Conservation (phyloP, 2,113 vertebrate genomes). For the Andinoacara biseriatus region DNA sequence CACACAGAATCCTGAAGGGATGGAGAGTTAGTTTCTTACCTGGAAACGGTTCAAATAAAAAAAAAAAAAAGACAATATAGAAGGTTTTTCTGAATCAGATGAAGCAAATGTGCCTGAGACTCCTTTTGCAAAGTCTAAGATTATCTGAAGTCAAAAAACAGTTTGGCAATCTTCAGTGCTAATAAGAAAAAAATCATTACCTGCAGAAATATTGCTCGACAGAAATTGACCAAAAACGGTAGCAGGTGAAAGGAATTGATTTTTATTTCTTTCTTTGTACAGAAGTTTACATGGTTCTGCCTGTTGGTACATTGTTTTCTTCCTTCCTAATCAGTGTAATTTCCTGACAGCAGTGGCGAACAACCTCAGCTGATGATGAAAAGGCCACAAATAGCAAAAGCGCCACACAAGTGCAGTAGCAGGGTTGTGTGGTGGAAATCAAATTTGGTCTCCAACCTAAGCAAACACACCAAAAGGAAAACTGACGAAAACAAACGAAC, state of each 20-base stretch:
- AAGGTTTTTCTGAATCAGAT: not conserved
- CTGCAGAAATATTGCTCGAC: not conserved
- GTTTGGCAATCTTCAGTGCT: not conserved
- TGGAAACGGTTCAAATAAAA: no score
- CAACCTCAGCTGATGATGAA: not conserved
- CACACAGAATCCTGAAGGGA: not conserved
- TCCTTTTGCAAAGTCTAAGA: not conserved
- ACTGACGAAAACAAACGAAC: not conserved
- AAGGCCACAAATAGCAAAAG: not conserved
- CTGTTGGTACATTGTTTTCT: not conserved
- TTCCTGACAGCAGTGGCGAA: not conserved
- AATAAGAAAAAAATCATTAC: not conserved
- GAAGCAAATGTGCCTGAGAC: not conserved
- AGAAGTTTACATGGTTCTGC: not conserved
- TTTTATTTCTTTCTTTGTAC: not conserved
- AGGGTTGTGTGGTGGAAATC: not conserved
- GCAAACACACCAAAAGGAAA: not conserved
- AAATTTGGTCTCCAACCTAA: not conserved
- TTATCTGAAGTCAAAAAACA: not conserved
- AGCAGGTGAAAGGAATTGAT: not conserved
- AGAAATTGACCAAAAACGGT: not conserved
- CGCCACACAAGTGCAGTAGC: not conserved
- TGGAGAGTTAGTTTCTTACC: no score
- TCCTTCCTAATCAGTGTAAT: slow-evolving; percentile 1
- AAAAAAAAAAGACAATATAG: not conserved